Evolutionary conservation across 1,140 invertebrate species (phyloP).

Genomic region (Anthonomus grandis): DNA sequence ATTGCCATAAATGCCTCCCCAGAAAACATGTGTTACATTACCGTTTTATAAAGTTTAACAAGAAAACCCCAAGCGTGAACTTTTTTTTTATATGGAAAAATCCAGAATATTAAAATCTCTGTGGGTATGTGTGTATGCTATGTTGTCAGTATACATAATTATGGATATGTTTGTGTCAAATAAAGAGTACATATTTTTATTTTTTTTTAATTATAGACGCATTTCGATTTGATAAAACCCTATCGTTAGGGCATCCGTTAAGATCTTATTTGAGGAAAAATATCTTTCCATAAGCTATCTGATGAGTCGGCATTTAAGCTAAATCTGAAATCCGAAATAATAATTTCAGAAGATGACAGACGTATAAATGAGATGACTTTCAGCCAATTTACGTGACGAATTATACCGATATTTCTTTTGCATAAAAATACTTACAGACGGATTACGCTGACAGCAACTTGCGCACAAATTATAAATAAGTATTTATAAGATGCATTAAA

Average conservation of each 20-base stretch:
- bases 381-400: conserved; percentile 48
- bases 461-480: no score
- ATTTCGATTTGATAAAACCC: no score
- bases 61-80: conserved; percentile 23
- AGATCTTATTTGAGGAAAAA: no score
- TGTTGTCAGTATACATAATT: no score
- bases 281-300: conserved; percentile 29
- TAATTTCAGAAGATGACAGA: conserved; percentile 47
- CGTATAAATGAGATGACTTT: conserved; percentile 47
- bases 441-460: no score
- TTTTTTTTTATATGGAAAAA: conserved; percentile 28
- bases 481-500: no score
- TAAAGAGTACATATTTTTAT: no score
- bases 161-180: no score
- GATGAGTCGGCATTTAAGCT: conserved; percentile 37
- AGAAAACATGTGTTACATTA: conserved; percentile 28
- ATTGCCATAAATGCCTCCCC: conserved; percentile 22
- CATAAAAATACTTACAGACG: conserved; percentile 49
- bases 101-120: no score
- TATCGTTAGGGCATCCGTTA: no score
- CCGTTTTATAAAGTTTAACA: conserved; percentile 26
- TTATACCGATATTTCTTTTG: conserved; percentile 48
- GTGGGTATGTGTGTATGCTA: no score
- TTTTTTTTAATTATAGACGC: no score
- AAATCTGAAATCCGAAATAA: conserved; percentile 38